Conservation (phyloP, 2,888 invertebrate species). For the Melikaiella ostensackeni region DNA sequence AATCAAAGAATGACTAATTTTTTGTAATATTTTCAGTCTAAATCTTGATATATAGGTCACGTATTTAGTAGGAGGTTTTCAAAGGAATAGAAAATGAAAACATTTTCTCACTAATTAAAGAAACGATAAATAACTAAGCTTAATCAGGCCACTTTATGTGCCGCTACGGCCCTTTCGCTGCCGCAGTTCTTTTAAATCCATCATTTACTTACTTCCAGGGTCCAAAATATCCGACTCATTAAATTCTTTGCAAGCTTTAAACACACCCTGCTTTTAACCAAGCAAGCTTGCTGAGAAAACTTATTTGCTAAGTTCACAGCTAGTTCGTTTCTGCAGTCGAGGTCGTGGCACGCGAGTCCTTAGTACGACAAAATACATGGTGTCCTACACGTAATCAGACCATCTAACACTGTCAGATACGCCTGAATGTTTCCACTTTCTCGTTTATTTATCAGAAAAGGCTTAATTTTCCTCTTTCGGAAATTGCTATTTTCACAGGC, state of each 20-base stretch:
- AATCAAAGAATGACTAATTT: background rate
- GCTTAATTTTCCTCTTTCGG: background rate
- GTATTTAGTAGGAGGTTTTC: background rate
- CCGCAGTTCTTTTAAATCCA: conserved; percentile 16
- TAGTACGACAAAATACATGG: conserved; percentile 2
- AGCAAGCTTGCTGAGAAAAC: conserved; percentile 10
- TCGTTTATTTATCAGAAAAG: background rate
- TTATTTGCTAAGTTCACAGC: conserved; percentile 31
- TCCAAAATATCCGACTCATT: conserved; percentile 26
- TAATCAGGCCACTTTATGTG: conserved; percentile 24
- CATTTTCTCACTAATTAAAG: conserved; percentile 28
- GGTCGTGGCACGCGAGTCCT: conserved; percentile 11
- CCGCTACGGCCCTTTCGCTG: background rate
- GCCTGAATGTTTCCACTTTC: background rate
- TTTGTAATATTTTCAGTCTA: too few relatives aligned
- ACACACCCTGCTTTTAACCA: background rate
- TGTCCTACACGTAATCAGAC: background rate
- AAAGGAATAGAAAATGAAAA: background rate
- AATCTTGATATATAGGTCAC: background rate
- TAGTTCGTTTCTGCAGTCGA: conserved; percentile 15
- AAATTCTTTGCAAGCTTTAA: conserved; percentile 34
- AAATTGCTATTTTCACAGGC: too few relatives aligned
- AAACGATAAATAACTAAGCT: conserved; percentile 31
- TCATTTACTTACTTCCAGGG: conserved; percentile 18
- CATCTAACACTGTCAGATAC: background rate